Percentiles rank a stretch among this genome's conserved stretches.
These are phyloP conservation scores for Rhimphoctona megacephalus DNA, from an alignment of 2,888 invertebrate species.

Conservation along the genomic window DNA sequence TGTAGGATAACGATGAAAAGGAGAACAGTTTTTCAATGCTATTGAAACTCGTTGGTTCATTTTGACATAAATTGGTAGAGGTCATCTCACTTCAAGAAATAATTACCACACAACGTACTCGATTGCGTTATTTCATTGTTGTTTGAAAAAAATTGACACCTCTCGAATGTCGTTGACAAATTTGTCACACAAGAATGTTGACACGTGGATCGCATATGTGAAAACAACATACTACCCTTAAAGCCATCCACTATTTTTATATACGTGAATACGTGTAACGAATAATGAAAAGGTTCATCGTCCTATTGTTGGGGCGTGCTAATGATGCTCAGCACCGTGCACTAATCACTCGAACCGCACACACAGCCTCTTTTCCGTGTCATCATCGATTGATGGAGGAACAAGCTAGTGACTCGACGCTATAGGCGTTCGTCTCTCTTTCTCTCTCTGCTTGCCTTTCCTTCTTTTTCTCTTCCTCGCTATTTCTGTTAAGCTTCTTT, in stretches of 20 bases:
- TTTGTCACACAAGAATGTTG: not conserved
- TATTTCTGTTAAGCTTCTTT: conserved; percentile 18
- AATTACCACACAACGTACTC: not conserved
- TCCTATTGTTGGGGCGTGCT: conserved; percentile 75
- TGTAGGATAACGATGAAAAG: not conserved
- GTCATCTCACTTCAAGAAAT: not conserved
- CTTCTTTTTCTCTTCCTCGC: not conserved
- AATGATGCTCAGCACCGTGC: conserved; percentile 71
- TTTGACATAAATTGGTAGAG: conserved; percentile 3
- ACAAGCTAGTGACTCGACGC: conserved; percentile 58
- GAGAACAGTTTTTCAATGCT: not conserved
- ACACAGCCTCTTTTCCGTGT: conserved; percentile 56
- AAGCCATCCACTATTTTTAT: not conserved
- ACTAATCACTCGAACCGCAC: conserved; percentile 70
- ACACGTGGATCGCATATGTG: conserved; percentile 43
- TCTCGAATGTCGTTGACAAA: conserved; percentile 18
- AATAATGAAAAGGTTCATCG: conserved; percentile 78
- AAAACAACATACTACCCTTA: conserved; percentile 55
- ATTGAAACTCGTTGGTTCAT: not conserved
- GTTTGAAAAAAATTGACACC: conserved; percentile 23
- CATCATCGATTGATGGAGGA: conserved; percentile 70
- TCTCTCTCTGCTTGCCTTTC: not conserved
- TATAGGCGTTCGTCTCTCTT: conserved; percentile 18
- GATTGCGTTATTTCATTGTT: not conserved
- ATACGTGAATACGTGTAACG: conserved; percentile 72